Conservation (phyloP, 1,140 invertebrate genomes). For the Rhyzopertha dominica region DNA sequence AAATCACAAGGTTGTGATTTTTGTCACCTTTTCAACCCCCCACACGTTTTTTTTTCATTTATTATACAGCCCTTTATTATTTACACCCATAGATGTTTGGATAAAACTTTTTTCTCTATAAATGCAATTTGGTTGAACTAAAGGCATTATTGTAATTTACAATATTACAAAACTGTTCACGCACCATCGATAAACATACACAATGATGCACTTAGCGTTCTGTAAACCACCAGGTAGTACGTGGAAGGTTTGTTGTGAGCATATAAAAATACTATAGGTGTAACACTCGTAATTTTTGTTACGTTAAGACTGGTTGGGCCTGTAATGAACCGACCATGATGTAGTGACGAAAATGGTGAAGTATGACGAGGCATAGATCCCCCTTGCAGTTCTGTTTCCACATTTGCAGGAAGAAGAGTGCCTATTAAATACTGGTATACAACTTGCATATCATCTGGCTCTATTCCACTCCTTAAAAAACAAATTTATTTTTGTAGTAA, state of each 20-base stretch:
- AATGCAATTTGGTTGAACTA: too few species aligned
- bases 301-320: conserved; percentile 64
- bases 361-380: conserved; percentile 47
- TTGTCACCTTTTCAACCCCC: too few species aligned
- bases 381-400: conserved; percentile 68
- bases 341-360: conserved; percentile 49
- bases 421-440: conserved; percentile 76
- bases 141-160: too few species aligned
- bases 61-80: too few species aligned
- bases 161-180: too few species aligned
- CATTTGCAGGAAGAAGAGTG: conserved; percentile 67
- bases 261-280: conserved; percentile 65
- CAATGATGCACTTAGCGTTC: conserved; percentile 71
- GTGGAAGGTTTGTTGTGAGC: conserved; percentile 54
- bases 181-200: conserved; percentile 70
- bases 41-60: too few species aligned
- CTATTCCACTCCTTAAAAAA: conserved; percentile 69
- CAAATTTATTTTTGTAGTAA: conserved; percentile 9
- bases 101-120: too few species aligned
- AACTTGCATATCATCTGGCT: conserved; percentile 76
- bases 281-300: conserved; percentile 55
- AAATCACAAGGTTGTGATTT: too few species aligned
- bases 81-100: too few species aligned
- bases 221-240: conserved; percentile 73
- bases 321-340: conserved; percentile 67